Evolutionary conservation across 2,888 invertebrate genomes (phyloP).

Genomic region (Sarcophaga subvicina): DNA sequence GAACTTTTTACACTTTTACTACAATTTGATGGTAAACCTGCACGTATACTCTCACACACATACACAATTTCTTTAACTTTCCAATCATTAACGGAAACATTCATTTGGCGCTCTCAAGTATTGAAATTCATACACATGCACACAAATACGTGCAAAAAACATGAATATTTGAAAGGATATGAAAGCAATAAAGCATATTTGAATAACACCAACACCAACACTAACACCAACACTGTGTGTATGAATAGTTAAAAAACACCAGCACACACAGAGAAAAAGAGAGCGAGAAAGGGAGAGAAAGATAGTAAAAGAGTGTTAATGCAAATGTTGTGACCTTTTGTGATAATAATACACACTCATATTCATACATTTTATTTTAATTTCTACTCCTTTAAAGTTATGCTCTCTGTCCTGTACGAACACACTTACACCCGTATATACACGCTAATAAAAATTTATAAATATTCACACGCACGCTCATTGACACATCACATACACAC

Average conservation of each 20-base stretch:
- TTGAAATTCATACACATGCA: background rate
- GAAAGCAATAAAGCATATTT: constrained; percentile 62
- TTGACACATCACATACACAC: background rate
- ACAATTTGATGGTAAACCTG: background rate
- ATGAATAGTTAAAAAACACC: background rate
- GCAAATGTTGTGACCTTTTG: constrained; percentile 44
- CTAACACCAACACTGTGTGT: background rate
- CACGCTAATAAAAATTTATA: background rate
- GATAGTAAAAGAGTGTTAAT: background rate
- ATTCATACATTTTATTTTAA: constrained; percentile 26
- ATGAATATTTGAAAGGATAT: background rate
- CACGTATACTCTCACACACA: background rate
- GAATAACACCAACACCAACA: constrained; percentile 51
- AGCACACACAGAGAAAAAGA: background rate
- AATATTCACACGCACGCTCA: background rate
- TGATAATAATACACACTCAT: constrained; percentile 46
- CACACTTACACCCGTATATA: background rate
- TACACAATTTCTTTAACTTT: constrained; percentile 5
- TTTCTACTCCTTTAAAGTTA: constrained; percentile 36
- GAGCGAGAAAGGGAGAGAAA: background rate
- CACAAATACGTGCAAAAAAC: background rate
- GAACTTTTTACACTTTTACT: background rate
- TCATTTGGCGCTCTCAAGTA: background rate
- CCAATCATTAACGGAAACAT: constrained; percentile 34
- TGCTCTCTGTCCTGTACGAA: background rate